phyloP scores from a whole-genome alignment of 2,113 vertebrate genomes.

The Gopherus evgoodei region DNA sequence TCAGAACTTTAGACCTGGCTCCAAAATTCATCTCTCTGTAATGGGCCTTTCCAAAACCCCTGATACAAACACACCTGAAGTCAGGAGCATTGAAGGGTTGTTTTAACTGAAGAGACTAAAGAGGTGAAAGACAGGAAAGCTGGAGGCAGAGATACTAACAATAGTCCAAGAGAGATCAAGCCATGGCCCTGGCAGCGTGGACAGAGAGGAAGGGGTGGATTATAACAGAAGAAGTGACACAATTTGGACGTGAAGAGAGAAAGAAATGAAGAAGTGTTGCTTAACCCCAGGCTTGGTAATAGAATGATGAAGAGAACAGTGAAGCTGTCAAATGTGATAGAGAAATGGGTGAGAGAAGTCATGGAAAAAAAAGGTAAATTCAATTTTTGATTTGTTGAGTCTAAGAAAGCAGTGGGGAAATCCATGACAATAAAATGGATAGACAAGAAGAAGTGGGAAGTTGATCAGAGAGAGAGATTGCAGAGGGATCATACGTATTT shows the following conservation, averaged over 20 bases:
- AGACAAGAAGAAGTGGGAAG: not conserved
- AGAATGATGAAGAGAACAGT: not conserved
- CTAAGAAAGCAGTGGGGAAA: not conserved
- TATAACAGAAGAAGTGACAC: not conserved
- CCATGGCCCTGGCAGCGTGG: accelerated
- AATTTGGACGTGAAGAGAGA: not conserved
- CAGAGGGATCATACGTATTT: not conserved
- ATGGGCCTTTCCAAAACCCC: accelerated
- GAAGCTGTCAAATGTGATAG: not conserved
- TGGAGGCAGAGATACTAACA: not conserved
- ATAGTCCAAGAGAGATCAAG: accelerated
- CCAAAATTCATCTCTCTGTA: not conserved
- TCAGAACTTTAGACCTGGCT: not conserved
- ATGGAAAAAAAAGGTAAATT: not conserved
- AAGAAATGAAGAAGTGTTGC: not conserved
- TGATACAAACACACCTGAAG: accelerated
- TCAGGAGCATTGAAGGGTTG: not conserved
- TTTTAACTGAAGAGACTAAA: not conserved
- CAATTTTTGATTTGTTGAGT: not conserved
- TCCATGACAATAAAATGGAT: accelerated
- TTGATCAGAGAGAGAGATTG: not conserved
- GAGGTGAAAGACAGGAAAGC: not conserved
- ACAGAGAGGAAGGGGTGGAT: not conserved
- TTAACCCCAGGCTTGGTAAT: not conserved
- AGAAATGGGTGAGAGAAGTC: not conserved